phyloP scores from a whole-genome alignment of 2,797 vertebrate genomes.

The Darevskia mixta region DNA sequence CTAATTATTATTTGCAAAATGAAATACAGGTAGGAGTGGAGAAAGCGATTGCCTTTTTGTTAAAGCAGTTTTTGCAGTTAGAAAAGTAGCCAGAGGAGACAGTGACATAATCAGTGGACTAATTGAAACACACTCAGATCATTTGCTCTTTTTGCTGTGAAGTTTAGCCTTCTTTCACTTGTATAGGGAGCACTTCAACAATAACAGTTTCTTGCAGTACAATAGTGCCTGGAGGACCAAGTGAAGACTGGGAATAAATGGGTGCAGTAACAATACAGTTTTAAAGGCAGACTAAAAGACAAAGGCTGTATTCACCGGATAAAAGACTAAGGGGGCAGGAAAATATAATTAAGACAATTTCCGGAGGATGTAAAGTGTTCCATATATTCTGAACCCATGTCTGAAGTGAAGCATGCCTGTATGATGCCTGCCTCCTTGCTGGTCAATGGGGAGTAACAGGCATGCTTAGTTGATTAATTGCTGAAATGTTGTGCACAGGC shows the following conservation, averaged over 20 bases:
- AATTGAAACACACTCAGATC: not conserved
- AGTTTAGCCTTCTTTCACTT: not conserved
- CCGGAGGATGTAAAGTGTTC: conserved; percentile 53
- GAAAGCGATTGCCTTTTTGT: conserved; percentile 17
- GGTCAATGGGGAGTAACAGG: not conserved
- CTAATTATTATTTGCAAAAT: conserved; percentile 12
- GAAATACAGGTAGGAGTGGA: not conserved
- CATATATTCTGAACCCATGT: conserved; percentile 41
- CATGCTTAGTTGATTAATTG: not conserved
- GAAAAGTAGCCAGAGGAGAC: conserved; percentile 29
- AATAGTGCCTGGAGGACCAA: conserved; percentile 46
- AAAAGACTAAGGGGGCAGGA: conserved; percentile 68
- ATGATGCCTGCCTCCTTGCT: not conserved
- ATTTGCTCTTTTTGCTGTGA: not conserved
- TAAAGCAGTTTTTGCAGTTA: not conserved
- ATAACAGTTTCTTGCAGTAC: conserved; percentile 21
- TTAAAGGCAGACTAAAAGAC: conserved; percentile 2
- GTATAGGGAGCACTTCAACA: not conserved
- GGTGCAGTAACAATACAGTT: not conserved
- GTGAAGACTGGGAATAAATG: not conserved
- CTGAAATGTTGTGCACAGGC: not conserved
- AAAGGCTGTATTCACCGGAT: conserved; percentile 54
- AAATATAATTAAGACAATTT: conserved; percentile 66
- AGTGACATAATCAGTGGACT: conserved; percentile 13
- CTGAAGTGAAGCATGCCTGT: not conserved